These are phyloP conservation scores for Leptarthrus brevirostris DNA, from an alignment of 2,888 invertebrate genomes.

Conservation along the genomic window DNA sequence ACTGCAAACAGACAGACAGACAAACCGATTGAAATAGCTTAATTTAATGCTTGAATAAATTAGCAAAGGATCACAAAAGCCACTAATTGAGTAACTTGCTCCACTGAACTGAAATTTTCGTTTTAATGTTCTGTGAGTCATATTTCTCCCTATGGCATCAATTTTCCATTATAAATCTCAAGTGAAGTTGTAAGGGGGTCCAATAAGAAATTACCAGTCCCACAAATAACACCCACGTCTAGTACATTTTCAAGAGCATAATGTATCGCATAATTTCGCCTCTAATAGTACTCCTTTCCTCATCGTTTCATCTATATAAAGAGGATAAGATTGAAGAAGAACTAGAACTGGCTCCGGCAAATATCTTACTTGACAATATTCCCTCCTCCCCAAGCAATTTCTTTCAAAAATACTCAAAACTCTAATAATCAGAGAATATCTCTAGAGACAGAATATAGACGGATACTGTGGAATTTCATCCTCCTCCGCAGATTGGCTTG, in stretches of 20 bases:
- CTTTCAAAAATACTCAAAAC: not conserved
- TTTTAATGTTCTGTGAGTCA: not conserved
- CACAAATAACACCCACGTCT: slow-evolving; percentile 22
- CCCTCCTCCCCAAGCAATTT: not conserved
- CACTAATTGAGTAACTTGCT: too few species aligned
- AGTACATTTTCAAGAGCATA: slow-evolving; percentile 31
- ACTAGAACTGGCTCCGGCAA: not conserved
- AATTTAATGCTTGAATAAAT: too few species aligned
- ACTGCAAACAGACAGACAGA: too few species aligned
- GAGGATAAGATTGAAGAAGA: not conserved
- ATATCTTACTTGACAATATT: too few species aligned
- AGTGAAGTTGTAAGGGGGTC: slow-evolving; percentile 1
- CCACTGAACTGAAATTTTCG: too few species aligned
- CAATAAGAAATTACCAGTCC: slow-evolving; percentile 25
- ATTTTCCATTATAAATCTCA: slow-evolving; percentile 24
- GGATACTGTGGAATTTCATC: slow-evolving; percentile 12
- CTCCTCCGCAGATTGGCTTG: slow-evolving; percentile 18
- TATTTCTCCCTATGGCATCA: not conserved
- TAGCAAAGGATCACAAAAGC: too few species aligned
- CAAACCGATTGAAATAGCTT: too few species aligned
- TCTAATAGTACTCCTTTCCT: slow-evolving; percentile 12
- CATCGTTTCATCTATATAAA: slow-evolving; percentile 10
- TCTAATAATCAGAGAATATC: slow-evolving; percentile 7
- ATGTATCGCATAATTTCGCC: slow-evolving; percentile 3
- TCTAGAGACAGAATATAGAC: slow-evolving; percentile 9